Conservation (phyloP, 1,140 invertebrate genomes). For the Formica exsecta region DNA sequence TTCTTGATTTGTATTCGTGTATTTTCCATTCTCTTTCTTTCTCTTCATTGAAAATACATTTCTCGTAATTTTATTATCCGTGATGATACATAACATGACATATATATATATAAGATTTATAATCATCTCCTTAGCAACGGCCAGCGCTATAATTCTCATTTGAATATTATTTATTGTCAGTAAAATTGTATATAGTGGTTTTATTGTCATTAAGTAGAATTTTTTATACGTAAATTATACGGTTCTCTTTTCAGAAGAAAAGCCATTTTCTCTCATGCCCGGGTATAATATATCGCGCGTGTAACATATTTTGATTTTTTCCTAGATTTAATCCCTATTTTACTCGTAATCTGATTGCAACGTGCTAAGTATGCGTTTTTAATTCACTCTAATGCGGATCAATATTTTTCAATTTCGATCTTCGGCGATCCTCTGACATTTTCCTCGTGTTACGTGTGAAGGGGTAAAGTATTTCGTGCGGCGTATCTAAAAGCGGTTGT, state of each 20-base stretch:
- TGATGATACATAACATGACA: slow-evolving; percentile 44
- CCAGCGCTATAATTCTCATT: slow-evolving; percentile 68
- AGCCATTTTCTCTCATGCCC: slow-evolving; percentile 14
- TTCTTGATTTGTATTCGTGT: slow-evolving; percentile 46
- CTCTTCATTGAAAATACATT: slow-evolving; percentile 68
- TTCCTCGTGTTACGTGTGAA: background rate
- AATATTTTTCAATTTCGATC: slow-evolving; percentile 21
- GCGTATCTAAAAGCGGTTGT: slow-evolving; percentile 64
- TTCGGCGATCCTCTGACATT: slow-evolving; percentile 10
- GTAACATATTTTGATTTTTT: slow-evolving; percentile 8
- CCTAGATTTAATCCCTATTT: slow-evolving; percentile 4
- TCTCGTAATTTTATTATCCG: slow-evolving; percentile 61
- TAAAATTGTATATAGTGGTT: slow-evolving; percentile 66
- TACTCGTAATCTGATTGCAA: slow-evolving; percentile 9
- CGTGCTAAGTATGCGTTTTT: slow-evolving; percentile 9
- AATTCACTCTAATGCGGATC: slow-evolving; percentile 18
- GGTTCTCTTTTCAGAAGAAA: slow-evolving; percentile 32
- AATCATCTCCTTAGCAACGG: slow-evolving; percentile 66
- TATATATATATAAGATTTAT: slow-evolving; percentile 44
- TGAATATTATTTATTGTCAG: slow-evolving; percentile 71
- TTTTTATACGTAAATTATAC: slow-evolving; percentile 37
- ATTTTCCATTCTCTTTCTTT: background rate
- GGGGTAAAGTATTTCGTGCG: slow-evolving; percentile 3
- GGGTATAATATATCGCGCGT: background rate
- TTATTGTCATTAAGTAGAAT: slow-evolving; percentile 75